Evolutionary conservation across 2,113 vertebrate genomes (phyloP), one percentile per base, ranked within the genome.

Genomic region (Plotosus lineatus): DNA sequence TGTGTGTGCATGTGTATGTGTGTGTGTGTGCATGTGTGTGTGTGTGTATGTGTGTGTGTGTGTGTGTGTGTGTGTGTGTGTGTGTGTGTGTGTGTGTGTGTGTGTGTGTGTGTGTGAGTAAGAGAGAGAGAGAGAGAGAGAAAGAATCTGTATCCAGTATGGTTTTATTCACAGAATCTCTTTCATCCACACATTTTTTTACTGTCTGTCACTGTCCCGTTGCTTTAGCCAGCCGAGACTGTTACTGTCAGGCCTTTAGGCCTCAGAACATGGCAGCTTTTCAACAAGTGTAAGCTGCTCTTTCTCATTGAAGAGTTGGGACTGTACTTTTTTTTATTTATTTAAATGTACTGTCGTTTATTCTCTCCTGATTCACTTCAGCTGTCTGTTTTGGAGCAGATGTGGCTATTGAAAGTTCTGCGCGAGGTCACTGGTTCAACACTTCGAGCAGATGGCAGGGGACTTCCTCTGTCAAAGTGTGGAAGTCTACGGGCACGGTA

Each of bases 371-470:
- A 40, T 80, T 66, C n/a, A 0, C 11, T 42, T 53, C n/a, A 5
- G 53, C 56, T 72, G 58, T 60, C 79, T 82, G 72, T 63, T 72
- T 58, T 53, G 36, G 82, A 86, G 82, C 86, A 85, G 87, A 77
- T 87, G 87, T 78, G 84, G 40, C 65, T 68, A 87, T 87, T 80
- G 85, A 76, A 71, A 84, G 86, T 86, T 83, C 36, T 76, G 60
- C 58, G 66, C 56, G 79, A 77, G 81, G 87, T 86, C 17, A 78
- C 71, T 75, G 66, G 82, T 85, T 78, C 58, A 78, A 28, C 53
- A 63, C 76, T 76, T 81, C 11, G 74, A 83, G 86, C 90, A 91
- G 89, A 89, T 90, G 88, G 91, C 85, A 80, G 65, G 85, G 82
- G 85, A 87, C 80, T 84, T 82, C 83, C 48, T 66, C 78, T 89